Conservation (phyloP, 2,888 invertebrate species). For the Lycocerus yunnanus region DNA sequence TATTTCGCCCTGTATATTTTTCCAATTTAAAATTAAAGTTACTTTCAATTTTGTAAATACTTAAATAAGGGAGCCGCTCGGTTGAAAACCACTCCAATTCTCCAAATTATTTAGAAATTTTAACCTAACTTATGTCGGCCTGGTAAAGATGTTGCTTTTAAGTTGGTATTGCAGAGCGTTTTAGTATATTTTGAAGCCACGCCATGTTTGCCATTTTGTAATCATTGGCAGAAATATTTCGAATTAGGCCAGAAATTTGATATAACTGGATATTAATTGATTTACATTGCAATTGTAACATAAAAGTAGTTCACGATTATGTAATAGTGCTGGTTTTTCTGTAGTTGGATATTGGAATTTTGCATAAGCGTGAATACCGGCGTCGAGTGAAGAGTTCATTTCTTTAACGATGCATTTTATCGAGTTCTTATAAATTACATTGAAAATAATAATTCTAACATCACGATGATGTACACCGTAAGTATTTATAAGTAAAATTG, state of each 20-base stretch:
- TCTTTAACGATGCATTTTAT: constrained; percentile 3
- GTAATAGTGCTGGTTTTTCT: not conserved
- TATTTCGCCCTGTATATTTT: not conserved
- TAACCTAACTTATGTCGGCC: not conserved
- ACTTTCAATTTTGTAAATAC: no score
- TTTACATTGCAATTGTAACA: not conserved
- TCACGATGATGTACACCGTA: constrained; percentile 52
- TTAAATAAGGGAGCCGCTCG: not conserved
- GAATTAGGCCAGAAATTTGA: constrained; percentile 8
- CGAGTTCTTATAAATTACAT: constrained; percentile 7
- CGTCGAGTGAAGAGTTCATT: constrained; percentile 9
- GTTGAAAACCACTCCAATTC: not conserved
- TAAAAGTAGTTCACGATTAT: not conserved
- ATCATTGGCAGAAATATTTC: constrained; percentile 21
- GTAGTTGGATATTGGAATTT: not conserved
- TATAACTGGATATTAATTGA: not conserved
- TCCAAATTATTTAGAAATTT: constrained; percentile 6
- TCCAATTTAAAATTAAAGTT: no score
- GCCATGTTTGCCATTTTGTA: constrained; percentile 51
- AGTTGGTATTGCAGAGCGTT: constrained; percentile 15
- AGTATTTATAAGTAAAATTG: constrained; percentile 33
- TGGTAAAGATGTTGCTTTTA: not conserved
- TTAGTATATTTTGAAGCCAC: constrained; percentile 43
- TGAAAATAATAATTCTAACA: constrained; percentile 5
- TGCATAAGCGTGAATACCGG: constrained; percentile 13